Evolutionary conservation across 2,888 invertebrate species (phyloP).

Genomic region (Diplazon laetatorius): DNA sequence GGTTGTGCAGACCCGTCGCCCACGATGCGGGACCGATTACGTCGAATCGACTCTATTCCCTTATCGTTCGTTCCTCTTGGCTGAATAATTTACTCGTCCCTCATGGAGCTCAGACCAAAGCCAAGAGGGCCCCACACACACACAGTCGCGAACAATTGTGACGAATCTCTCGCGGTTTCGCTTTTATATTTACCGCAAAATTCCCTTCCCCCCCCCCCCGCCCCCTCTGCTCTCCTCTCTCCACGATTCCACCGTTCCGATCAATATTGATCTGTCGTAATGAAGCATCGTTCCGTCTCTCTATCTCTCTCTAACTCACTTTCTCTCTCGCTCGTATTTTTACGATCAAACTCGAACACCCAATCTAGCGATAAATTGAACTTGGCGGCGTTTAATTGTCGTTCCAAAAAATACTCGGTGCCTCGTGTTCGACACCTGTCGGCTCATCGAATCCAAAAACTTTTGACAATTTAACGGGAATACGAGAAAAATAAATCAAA

Average conservation of each 20-base stretch:
- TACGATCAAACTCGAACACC: conserved; percentile 10
- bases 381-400: conserved; percentile 20
- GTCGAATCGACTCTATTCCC: conserved; percentile 63
- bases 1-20: conserved; percentile 14
- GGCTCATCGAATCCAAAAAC: conserved; percentile 14
- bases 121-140: conserved; percentile 44
- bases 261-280: conserved; percentile 51
- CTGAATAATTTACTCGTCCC: conserved; percentile 68
- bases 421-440: conserved; percentile 40
- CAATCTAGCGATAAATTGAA: conserved; percentile 17
- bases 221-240: conserved; percentile 1
- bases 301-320: too few relatives aligned
- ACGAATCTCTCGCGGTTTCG: conserved; percentile 16
- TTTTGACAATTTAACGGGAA: conserved; percentile 14
- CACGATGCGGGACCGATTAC: conserved; percentile 69
- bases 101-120: conserved; percentile 61
- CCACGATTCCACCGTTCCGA: conserved; percentile 27
- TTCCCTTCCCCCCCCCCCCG: conserved; percentile 2
- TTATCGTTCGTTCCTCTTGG: conserved; percentile 69
- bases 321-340: not conserved
- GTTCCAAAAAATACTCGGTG: not conserved
- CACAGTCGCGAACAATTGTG: conserved; percentile 15
- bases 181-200: not conserved
- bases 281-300: conserved; percentile 31
- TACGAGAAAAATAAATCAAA: too few relatives aligned